Evolutionary conservation across 2,113 vertebrate species (phyloP), one percentile per base, ranked within the genome.

Genomic region (Pteropus alecto): DNA sequence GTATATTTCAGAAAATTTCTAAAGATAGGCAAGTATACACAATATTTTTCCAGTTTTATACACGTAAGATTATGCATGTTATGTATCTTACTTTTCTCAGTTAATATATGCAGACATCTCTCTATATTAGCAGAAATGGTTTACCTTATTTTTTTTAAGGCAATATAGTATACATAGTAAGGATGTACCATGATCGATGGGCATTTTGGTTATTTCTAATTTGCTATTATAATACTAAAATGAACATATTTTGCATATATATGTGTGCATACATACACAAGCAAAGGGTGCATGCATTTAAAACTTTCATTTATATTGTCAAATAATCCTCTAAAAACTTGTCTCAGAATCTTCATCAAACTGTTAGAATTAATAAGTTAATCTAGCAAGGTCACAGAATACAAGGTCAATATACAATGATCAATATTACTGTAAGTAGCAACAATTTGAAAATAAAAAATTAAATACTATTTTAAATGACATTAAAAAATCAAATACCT

Each of bases 201-300:
- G 46, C 56, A 67, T 85, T 93, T 67, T 65, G 63, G 18, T 93
- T 86, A 86, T 61, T 95, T 85, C 71, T 93, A 79, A 89, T 89
- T 41, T 92, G 54, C 82, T 77, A 92, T 8, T 68, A 43, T 38
- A 76, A 94, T 65, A 30, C 9, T 71, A 18, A 93, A 85, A 84
- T 85, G 13, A 71, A 89, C 58, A 21, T 51, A 94, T 51, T 79
- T 60, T 89, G 84, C 46, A 84, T n/a, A 19, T 71, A 58, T 54
- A 46, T 35, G 18, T 92, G 38, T 68, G 61, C 35, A 92, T 28
- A 79, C 5, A 74, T 46, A 90, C 30, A 86, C 33, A 89, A 68
- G 84, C 70, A 90, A 90, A 51, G 22, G 28, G 48, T 51, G 16
- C 63, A 15, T 73, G 61, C 30, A 63, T 56, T 48, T 63, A 83